These are phyloP conservation scores for Crepidodera aurea DNA, from an alignment of 2,888 invertebrate species.

Conservation along the genomic window DNA sequence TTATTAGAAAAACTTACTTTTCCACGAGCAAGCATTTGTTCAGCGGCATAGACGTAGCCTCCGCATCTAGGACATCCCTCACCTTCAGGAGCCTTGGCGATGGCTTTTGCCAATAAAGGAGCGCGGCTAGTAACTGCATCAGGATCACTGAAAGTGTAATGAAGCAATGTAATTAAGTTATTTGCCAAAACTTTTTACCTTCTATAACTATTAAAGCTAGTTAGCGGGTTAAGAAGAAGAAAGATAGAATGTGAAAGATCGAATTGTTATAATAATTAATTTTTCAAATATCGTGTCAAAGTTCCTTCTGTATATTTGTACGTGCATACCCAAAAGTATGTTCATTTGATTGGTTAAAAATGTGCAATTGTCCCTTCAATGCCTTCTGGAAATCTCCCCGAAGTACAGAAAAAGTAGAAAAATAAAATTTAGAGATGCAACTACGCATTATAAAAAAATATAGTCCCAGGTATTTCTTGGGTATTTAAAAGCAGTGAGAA, in stretches of 20 bases:
- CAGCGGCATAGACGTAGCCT: conserved; percentile 88
- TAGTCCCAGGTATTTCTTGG: conserved; percentile 1
- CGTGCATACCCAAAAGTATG: too few relatives aligned
- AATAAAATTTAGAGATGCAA: too few relatives aligned
- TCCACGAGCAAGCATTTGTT: conserved; percentile 91
- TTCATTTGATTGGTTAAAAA: too few relatives aligned
- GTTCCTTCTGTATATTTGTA: too few relatives aligned
- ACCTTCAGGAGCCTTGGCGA: conserved; percentile 84
- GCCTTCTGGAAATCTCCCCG: too few relatives aligned
- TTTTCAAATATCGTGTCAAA: too few relatives aligned
- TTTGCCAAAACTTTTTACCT: neutral
- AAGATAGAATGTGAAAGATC: conserved; percentile 1
- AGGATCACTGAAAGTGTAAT: conserved; percentile 45
- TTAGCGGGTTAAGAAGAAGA: neutral
- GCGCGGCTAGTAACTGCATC: conserved; percentile 52
- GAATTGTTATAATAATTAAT: neutral
- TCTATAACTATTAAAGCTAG: neutral
- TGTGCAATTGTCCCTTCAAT: too few relatives aligned
- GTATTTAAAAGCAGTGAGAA: neutral
- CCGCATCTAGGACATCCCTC: conserved; percentile 90
- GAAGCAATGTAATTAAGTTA: neutral
- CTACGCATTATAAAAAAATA: too few relatives aligned
- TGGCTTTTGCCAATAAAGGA: conserved; percentile 66
- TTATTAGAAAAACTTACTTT: conserved; percentile 82
- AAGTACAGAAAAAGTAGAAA: too few relatives aligned